Base-by-base conservation (phyloP, 1,140 invertebrate species). In the Tetramorium parvispinum region DNA sequence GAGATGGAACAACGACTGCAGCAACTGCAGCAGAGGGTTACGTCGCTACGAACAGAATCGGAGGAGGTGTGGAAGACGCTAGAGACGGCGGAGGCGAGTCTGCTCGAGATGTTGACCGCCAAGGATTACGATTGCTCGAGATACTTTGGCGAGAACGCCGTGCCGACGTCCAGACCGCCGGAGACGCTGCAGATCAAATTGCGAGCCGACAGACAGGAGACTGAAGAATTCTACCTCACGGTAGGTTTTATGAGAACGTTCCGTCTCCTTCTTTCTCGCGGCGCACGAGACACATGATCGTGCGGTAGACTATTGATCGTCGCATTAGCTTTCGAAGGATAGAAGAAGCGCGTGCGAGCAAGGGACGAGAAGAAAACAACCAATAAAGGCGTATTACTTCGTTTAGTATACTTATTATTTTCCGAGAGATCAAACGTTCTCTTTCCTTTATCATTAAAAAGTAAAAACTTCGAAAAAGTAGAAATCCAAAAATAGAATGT, bases 51-150 rank as follows among this genome's bases (percentile, higher is more conserved):
- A 82, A 97, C 98, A 16, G 98, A 99, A 94, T 98, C 98, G 85
- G 98, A 99, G 94, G 98, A 99, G 96, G 97, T 98, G 85, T 99
- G 98, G 98, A 99, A 99, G 95, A 99, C 98, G 3, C 95, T 99
- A 49, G 98, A 99, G 95, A 98, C 98, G 1, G 98, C 98, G 16
- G 98, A 99, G 95, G 97, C 97, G 63, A 97, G 98, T 71, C 95
- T 99, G 53, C 95, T 98, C 85, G 97, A 98, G 78, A 98, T 98
- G 97, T 96, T 98, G 46, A 97, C 96, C 6, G 96, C 96, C 18
- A 97, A 97, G 92, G 97, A 98, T 94, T 98, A 97, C 92, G 97
- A 98, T 91, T 97, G 97, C 77, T 96, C 96, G n/a, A 96, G 96
- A 88, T 98, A 98, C 93, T 96, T 97, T 75, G 97, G 97, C 2